phyloP scores from a whole-genome alignment of 2,888 invertebrate genomes.

The Andrena trimmerana region DNA sequence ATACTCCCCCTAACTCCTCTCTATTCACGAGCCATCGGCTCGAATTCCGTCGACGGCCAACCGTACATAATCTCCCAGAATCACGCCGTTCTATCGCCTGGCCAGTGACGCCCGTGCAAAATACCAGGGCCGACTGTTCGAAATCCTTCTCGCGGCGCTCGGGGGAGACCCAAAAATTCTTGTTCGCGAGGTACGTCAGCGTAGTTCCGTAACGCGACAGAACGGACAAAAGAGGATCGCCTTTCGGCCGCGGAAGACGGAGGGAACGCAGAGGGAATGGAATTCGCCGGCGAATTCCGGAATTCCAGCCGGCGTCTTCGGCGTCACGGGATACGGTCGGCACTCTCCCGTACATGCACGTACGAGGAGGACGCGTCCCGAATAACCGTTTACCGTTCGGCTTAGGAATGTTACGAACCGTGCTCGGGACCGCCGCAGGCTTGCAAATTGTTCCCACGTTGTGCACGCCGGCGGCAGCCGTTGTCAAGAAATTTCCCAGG shows the following conservation, averaged over 20 bases:
- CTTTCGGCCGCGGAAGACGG: slow-evolving; percentile 33
- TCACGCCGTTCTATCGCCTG: not conserved
- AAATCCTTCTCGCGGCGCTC: not conserved
- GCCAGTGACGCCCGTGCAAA: slow-evolving; percentile 3
- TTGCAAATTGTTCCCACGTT: slow-evolving; percentile 81
- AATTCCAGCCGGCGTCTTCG: slow-evolving; percentile 75
- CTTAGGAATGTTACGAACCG: slow-evolving; percentile 76
- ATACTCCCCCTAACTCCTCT: not conserved
- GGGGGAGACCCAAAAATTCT: slow-evolving; percentile 42
- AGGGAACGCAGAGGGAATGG: slow-evolving; percentile 57
- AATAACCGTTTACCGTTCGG: slow-evolving; percentile 76
- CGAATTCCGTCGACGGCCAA: not conserved
- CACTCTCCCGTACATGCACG: slow-evolving; percentile 65
- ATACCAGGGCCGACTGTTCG: slow-evolving; percentile 1
- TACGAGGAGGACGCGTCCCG: slow-evolving; percentile 75
- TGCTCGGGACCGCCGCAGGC: slow-evolving; percentile 73
- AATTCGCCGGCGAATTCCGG: slow-evolving; percentile 76
- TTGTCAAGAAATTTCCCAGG: slow-evolving; percentile 79
- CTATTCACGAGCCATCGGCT: not conserved
- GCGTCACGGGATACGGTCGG: slow-evolving; percentile 48
- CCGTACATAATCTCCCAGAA: not conserved
- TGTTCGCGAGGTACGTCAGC: slow-evolving; percentile 56
- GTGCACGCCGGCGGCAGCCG: slow-evolving; percentile 63
- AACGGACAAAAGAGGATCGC: slow-evolving; percentile 44
- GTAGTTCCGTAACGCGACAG: slow-evolving; percentile 46